These are phyloP conservation scores for Platycnemis pennipes DNA, from an alignment of 2,888 invertebrate genomes.

Conservation along the genomic window DNA sequence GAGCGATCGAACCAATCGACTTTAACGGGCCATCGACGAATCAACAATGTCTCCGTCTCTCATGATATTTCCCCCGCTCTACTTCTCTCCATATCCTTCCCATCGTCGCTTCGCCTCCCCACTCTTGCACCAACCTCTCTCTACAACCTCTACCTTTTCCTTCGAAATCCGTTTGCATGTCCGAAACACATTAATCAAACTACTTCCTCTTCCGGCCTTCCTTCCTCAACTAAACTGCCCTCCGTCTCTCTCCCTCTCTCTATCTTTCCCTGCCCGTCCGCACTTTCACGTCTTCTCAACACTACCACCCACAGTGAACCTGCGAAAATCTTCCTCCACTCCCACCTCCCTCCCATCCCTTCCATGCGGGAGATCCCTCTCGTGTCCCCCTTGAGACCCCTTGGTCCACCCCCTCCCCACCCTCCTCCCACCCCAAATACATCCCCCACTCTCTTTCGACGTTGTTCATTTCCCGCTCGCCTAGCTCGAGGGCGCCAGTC, in stretches of 20 bases:
- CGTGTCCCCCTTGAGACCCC: not conserved
- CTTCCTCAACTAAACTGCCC: not conserved
- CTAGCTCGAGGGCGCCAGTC: not conserved
- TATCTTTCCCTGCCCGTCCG: not conserved
- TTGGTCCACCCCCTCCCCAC: not conserved
- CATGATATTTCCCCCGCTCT: not conserved
- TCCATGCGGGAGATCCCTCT: not conserved
- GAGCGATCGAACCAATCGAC: not conserved
- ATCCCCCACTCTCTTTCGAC: not conserved
- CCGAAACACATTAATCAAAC: conserved; percentile 51
- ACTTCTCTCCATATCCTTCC: not conserved
- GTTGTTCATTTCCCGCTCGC: not conserved
- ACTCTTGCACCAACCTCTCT: not conserved
- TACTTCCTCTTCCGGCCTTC: not conserved
- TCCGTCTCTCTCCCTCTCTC: not conserved
- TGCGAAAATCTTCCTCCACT: not conserved
- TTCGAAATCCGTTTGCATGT: conserved; percentile 24
- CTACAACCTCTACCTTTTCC: too few relatives aligned
- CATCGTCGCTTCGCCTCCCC: not conserved
- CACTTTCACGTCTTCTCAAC: not conserved
- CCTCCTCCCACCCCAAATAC: not conserved
- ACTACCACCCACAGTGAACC: not conserved
- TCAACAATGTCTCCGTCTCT: not conserved
- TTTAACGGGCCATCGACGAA: not conserved
- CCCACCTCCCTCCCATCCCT: not conserved